Percentiles rank a stretch among this genome's conserved stretches.
These are phyloP conservation scores for Stenoptilia bipunctidactyla DNA, from an alignment of 2,888 invertebrate species.

Conservation along the genomic window DNA sequence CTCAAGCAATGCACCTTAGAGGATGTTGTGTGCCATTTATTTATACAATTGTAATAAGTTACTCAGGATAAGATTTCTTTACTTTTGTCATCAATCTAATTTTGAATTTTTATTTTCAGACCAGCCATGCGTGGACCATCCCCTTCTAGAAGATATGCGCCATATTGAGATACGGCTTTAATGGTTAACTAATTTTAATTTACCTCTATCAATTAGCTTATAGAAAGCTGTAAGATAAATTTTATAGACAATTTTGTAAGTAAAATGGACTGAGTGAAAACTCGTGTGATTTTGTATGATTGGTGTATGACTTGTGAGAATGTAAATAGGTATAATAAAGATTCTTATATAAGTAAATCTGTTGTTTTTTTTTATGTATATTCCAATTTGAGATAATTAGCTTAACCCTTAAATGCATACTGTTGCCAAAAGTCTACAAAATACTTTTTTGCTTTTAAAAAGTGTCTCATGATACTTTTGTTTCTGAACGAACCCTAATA, in stretches of 20 bases:
- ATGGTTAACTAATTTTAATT: too few species aligned
- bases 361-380: slow-evolving; percentile 13
- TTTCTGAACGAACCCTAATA: too few species aligned
- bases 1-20: too few species aligned
- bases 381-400: too few species aligned
- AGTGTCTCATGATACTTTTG: too few species aligned
- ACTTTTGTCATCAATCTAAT: too few species aligned
- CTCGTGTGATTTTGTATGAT: slow-evolving; percentile 3
- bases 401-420: too few species aligned
- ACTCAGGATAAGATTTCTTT: neutral
- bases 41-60: neutral
- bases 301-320: slow-evolving; percentile 26
- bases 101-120: slow-evolving; percentile 59
- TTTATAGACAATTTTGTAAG: slow-evolving; percentile 38
- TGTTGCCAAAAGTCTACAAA: too few species aligned
- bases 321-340: slow-evolving; percentile 62
- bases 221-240: slow-evolving; percentile 19
- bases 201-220: slow-evolving; percentile 6
- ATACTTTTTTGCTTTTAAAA: too few species aligned
- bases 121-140: slow-evolving; percentile 85
- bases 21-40: too few species aligned
- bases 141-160: slow-evolving; percentile 88
- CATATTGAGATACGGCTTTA: slow-evolving; percentile 68
- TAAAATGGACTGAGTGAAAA: slow-evolving; percentile 22
- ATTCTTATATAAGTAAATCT: slow-evolving; percentile 43